These are phyloP conservation scores for Montipora capricornis DNA, from an alignment of 64 coral and sea anemone genomes.

Conservation along the genomic window DNA sequence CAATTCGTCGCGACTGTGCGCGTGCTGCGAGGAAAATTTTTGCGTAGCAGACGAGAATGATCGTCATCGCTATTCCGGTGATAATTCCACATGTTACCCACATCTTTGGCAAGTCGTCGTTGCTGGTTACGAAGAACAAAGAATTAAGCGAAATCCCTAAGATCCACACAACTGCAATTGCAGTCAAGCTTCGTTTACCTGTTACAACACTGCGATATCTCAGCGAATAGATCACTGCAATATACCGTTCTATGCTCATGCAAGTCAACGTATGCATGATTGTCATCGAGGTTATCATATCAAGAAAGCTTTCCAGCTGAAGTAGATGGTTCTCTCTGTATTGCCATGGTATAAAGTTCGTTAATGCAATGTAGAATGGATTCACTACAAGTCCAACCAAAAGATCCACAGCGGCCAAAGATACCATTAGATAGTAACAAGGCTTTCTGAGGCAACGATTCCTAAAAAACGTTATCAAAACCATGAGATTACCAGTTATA, in stretches of 20 bases:
- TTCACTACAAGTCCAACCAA: slow-evolving; percentile 29
- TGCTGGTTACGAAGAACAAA: not conserved
- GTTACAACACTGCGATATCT: slow-evolving; percentile 42
- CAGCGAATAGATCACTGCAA: slow-evolving; percentile 32
- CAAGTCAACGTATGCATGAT: slow-evolving; percentile 19
- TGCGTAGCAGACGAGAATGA: slow-evolving; percentile 33
- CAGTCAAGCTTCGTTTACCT: slow-evolving; percentile 10
- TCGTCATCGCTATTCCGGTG: not conserved
- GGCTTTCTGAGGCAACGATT: not conserved
- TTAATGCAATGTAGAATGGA: slow-evolving; percentile 25
- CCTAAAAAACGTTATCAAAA: not conserved
- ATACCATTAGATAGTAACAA: not conserved
- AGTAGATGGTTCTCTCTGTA: slow-evolving; percentile 43
- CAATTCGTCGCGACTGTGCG: slow-evolving; percentile 23
- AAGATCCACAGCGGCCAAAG: slow-evolving; percentile 17
- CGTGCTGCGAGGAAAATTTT: slow-evolving; percentile 41
- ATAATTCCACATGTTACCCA: slow-evolving; percentile 44
- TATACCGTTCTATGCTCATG: slow-evolving; percentile 60
- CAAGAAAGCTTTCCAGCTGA: slow-evolving; percentile 43
- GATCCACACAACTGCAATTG: slow-evolving; percentile 7
- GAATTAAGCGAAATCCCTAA: slow-evolving; percentile 44
- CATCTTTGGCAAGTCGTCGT: slow-evolving; percentile 22
- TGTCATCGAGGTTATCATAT: slow-evolving; percentile 17
- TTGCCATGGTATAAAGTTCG: slow-evolving; percentile 30
- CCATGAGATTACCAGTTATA: slow-evolving; percentile 4